Percentiles rank a stretch among this genome's conserved stretches.
Evolutionary conservation across 2,888 invertebrate species (phyloP).

Genomic region (Lacanobia wlatinum): DNA sequence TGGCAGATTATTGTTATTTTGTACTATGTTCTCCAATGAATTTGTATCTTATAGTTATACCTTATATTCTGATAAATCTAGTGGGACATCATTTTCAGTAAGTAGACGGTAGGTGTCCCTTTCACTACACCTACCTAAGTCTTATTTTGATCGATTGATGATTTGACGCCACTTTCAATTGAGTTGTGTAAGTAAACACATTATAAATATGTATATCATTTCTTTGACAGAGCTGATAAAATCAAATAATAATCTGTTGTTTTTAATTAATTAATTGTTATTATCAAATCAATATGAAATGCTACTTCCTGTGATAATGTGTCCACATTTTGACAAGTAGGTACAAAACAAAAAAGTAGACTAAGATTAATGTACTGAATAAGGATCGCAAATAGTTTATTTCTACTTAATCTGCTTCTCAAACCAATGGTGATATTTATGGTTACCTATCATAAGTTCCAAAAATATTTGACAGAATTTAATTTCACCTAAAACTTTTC

Average conservation of each 20-base stretch:
- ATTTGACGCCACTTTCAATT: background rate
- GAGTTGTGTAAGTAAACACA: background rate
- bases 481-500: too few relatives aligned
- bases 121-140: background rate
- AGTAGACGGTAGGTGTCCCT: background rate
- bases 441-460: too few relatives aligned
- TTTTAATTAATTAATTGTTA: background rate
- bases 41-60: background rate
- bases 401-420: too few relatives aligned
- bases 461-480: too few relatives aligned
- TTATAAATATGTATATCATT: background rate
- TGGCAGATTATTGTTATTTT: too few relatives aligned
- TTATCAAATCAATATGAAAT: background rate
- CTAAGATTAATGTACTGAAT: too few relatives aligned
- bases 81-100: background rate
- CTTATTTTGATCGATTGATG: conserved; percentile 11
- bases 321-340: too few relatives aligned
- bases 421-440: too few relatives aligned
- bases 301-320: too few relatives aligned
- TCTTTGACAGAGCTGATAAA: conserved; percentile 4
- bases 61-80: background rate
- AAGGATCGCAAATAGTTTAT: too few relatives aligned
- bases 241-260: conserved; percentile 14
- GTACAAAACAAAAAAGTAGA: too few relatives aligned
- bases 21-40: background rate